A percentile compares a stretch with the other conserved stretches of the same genome.
Evolutionary conservation across 2,888 invertebrate species (phyloP).

Genomic region (Agapostemon virescens): DNA sequence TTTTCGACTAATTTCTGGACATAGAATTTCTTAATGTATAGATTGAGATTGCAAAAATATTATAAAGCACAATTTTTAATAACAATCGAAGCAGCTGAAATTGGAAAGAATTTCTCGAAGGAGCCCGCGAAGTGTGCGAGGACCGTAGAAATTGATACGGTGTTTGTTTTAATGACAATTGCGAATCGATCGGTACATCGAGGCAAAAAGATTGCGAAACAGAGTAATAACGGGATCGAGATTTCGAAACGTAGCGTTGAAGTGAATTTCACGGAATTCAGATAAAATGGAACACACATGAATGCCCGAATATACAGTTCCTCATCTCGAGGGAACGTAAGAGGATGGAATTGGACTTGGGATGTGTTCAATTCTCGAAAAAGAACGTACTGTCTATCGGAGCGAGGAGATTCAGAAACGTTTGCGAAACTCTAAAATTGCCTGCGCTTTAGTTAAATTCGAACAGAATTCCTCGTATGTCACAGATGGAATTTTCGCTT

Average conservation of each 20-base stretch:
- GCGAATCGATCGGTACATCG: not conserved
- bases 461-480: not conserved
- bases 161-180: not conserved
- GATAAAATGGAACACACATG: conserved; percentile 35
- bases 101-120: not conserved
- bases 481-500: not conserved
- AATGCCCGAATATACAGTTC: conserved; percentile 43
- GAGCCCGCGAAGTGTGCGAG: not conserved
- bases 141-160: not conserved
- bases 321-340: conserved; percentile 51
- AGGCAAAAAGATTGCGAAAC: not conserved
- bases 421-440: conserved; percentile 32
- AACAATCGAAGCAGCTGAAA: not conserved
- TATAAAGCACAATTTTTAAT: not conserved
- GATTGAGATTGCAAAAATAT: not conserved
- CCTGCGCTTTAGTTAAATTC: conserved; percentile 41
- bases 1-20: no score
- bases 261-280: conserved; percentile 38
- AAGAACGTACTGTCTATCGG: conserved; percentile 23
- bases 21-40: no score
- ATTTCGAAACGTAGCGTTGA: conserved; percentile 23
- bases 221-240: not conserved
- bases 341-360: conserved; percentile 56
- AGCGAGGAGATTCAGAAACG: conserved; percentile 16
- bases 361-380: conserved; percentile 45